These are phyloP conservation scores for Myiagra hebetior DNA, from an alignment of 2,113 vertebrate species.

Conservation along the genomic window DNA sequence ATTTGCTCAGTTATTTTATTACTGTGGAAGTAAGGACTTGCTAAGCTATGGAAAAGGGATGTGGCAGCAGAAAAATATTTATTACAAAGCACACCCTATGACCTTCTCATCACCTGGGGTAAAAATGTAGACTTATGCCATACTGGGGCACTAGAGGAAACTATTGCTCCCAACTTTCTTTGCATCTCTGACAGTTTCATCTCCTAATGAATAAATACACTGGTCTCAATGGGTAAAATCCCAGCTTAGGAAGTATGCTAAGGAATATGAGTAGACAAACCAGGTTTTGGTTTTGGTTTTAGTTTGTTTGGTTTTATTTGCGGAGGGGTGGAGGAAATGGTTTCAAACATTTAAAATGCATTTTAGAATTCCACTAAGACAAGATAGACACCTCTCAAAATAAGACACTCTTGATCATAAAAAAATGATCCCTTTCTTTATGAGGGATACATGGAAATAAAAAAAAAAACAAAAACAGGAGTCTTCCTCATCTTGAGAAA, in stretches of 20 bases:
- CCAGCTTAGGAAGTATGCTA: neutral
- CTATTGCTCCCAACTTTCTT: neutral
- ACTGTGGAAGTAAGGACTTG: neutral
- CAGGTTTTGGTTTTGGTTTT: neutral
- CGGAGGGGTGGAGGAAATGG: fast-evolving
- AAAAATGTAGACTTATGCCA: neutral
- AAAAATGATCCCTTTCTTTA: neutral
- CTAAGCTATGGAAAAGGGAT: neutral
- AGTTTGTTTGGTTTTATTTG: neutral
- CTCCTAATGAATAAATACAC: neutral
- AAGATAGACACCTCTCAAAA: neutral
- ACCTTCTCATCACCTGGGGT: neutral
- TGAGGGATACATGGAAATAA: neutral
- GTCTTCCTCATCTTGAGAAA: neutral
- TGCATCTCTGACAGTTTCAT: neutral
- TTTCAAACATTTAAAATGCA: neutral
- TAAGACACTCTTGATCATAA: neutral
- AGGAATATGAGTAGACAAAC: neutral
- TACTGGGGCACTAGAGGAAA: neutral
- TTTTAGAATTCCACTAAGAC: neutral
- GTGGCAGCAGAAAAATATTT: neutral
- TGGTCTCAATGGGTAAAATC: neutral
- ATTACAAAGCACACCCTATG: neutral
- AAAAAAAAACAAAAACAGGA: neutral
- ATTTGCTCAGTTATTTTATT: neutral